A percentile compares a stretch with the other conserved stretches of the same genome.
phyloP scores from a whole-genome alignment of 2,113 vertebrate genomes.

The Pangasianodon hypophthalmus region DNA sequence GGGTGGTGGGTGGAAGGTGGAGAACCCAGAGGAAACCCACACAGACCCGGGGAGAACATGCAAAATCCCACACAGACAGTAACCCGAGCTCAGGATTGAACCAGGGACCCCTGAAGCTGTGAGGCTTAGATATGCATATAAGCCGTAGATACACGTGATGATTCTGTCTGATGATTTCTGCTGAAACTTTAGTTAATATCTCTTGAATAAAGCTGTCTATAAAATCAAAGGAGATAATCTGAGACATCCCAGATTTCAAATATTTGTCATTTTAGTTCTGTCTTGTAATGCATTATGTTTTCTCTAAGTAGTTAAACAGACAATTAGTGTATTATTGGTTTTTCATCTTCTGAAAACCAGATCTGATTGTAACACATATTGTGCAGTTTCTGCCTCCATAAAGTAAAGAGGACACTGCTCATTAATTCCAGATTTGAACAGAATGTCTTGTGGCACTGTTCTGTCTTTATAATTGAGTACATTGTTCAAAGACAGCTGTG shows the following conservation, averaged over 20 bases:
- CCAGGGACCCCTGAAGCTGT: no score
- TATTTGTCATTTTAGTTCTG: not conserved
- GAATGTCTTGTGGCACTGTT: not conserved
- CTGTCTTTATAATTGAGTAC: not conserved
- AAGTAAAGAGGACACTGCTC: not conserved
- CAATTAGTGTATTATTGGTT: not conserved
- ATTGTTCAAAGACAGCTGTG: not conserved
- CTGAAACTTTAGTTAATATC: not conserved
- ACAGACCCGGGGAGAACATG: no score
- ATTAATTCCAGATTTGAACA: conserved; percentile 34
- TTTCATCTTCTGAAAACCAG: not conserved
- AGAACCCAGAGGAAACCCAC: no score
- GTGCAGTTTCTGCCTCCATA: not conserved
- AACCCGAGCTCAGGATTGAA: no score
- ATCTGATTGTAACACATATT: not conserved
- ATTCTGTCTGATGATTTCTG: not conserved
- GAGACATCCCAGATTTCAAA: not conserved
- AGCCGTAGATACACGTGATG: not conserved
- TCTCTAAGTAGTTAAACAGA: not conserved
- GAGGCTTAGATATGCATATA: not conserved
- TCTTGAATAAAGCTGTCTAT: not conserved
- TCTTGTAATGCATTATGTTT: not conserved
- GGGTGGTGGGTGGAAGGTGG: no score
- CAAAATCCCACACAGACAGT: no score
- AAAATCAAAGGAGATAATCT: not conserved